These are phyloP conservation scores for Oxycera nigricornis DNA, from an alignment of 2,888 invertebrate species.

Conservation along the genomic window DNA sequence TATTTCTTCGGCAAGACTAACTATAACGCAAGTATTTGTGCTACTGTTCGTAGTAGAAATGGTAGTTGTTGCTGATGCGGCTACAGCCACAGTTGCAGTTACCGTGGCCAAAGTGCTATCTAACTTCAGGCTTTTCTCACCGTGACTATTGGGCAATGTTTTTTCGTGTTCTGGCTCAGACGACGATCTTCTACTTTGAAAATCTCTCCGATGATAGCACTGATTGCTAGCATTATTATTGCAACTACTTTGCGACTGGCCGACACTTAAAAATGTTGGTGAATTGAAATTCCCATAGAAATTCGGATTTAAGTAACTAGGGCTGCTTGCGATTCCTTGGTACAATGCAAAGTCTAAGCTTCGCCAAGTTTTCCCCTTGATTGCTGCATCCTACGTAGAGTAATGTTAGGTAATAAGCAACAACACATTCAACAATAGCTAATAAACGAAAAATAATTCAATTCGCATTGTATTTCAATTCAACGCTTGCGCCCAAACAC, in stretches of 20 bases:
- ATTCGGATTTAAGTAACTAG: conserved; percentile 33
- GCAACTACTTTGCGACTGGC: neutral
- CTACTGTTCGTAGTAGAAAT: conserved; percentile 7
- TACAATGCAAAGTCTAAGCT: conserved; percentile 48
- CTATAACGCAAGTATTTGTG: neutral
- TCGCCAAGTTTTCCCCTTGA: conserved; percentile 49
- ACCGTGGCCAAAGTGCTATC: conserved; percentile 19
- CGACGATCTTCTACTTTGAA: conserved; percentile 49
- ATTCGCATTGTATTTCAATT: neutral
- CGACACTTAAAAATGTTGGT: conserved; percentile 34
- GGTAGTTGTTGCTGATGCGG: conserved; percentile 11
- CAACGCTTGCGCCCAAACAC: neutral
- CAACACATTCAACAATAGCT: neutral
- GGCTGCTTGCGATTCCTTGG: conserved; percentile 37
- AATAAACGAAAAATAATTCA: neutral
- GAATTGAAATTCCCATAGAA: conserved; percentile 33
- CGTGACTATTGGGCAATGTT: conserved; percentile 16
- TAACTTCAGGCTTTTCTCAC: conserved; percentile 17
- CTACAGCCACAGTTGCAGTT: conserved; percentile 1
- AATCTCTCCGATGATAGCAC: conserved; percentile 45
- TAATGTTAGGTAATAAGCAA: neutral
- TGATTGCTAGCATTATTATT: neutral
- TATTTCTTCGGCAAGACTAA: conserved; percentile 38
- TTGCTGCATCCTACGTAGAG: conserved; percentile 45
- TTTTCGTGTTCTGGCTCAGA: conserved; percentile 48